These are phyloP conservation scores for Drosophila sordidula DNA, from an alignment of 2,888 invertebrate species.

Conservation along the genomic window DNA sequence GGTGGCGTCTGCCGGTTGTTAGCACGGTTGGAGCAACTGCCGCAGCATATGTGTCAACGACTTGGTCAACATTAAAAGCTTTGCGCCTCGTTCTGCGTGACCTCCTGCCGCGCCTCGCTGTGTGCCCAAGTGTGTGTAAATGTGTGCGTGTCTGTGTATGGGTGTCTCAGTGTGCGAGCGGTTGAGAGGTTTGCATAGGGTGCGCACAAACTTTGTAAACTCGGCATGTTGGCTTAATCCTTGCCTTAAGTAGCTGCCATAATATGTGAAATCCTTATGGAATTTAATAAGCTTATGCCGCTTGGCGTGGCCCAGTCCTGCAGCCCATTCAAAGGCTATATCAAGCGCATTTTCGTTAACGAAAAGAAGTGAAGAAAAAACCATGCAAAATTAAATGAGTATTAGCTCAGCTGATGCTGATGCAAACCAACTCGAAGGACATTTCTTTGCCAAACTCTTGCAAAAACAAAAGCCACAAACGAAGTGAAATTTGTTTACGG, in stretches of 20 bases:
- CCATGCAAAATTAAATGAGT: slow-evolving; percentile 36
- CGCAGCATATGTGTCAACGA: slow-evolving; percentile 79
- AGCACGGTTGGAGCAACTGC: slow-evolving; percentile 44
- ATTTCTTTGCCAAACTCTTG: not conserved
- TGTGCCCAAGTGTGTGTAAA: slow-evolving; percentile 1
- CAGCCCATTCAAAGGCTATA: slow-evolving; percentile 30
- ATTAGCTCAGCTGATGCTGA: slow-evolving; percentile 29
- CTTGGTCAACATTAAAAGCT: slow-evolving; percentile 80
- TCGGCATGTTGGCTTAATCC: slow-evolving; percentile 71
- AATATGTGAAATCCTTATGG: slow-evolving; percentile 69
- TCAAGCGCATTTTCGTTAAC: slow-evolving; percentile 5
- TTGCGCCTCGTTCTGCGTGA: slow-evolving; percentile 45
- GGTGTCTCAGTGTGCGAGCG: slow-evolving; percentile 18
- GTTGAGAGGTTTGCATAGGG: slow-evolving; percentile 18
- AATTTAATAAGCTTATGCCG: slow-evolving; percentile 73
- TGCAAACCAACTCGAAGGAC: slow-evolving; percentile 14
- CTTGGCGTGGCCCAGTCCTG: slow-evolving; percentile 20
- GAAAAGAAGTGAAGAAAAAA: slow-evolving; percentile 24
- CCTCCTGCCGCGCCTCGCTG: slow-evolving; percentile 32
- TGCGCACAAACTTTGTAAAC: slow-evolving; percentile 61
- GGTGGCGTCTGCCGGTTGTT: slow-evolving; percentile 19
- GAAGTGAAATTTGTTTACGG: not conserved
- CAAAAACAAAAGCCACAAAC: not conserved
- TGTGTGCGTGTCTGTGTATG: not conserved
- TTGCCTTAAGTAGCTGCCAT: slow-evolving; percentile 70